A percentile compares a stretch with the other conserved stretches of the same genome.
These are phyloP conservation scores for Acomys russatus DNA, from an alignment of 2,797 vertebrate species.

Conservation along the genomic window DNA sequence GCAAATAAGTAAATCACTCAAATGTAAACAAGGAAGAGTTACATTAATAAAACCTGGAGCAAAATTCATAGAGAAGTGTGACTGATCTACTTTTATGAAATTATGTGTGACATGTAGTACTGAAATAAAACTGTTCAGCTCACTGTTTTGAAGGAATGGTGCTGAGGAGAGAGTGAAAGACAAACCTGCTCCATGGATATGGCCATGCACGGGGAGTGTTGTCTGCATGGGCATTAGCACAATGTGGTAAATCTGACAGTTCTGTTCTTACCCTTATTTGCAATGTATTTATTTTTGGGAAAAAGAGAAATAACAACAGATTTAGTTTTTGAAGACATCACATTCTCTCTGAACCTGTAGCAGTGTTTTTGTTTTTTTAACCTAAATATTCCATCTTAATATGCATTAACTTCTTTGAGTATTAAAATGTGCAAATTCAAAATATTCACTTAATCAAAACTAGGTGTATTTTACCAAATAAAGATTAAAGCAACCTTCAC, in stretches of 20 bases:
- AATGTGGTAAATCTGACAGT: fast-evolving
- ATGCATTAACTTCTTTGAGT: background rate
- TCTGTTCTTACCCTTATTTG: background rate
- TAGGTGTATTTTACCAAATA: background rate
- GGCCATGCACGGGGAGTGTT: fast-evolving
- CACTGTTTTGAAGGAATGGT: background rate
- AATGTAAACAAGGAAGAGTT: background rate
- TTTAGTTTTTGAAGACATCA: background rate
- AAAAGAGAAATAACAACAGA: background rate
- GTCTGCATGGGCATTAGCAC: background rate
- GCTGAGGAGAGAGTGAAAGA: fast-evolving
- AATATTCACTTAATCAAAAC: background rate
- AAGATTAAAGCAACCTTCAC: background rate
- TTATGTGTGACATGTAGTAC: background rate
- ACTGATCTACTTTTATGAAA: background rate
- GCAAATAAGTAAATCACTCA: background rate
- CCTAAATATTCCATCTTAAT: background rate
- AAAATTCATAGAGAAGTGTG: background rate
- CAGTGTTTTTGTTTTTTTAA: background rate
- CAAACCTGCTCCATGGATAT: fast-evolving
- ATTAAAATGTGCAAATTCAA: background rate
- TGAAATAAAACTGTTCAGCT: background rate
- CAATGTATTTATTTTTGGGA: background rate
- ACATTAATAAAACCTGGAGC: background rate
- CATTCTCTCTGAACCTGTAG: background rate